phyloP scores from a whole-genome alignment of 2,113 vertebrate species.

The Prolemur simus region DNA sequence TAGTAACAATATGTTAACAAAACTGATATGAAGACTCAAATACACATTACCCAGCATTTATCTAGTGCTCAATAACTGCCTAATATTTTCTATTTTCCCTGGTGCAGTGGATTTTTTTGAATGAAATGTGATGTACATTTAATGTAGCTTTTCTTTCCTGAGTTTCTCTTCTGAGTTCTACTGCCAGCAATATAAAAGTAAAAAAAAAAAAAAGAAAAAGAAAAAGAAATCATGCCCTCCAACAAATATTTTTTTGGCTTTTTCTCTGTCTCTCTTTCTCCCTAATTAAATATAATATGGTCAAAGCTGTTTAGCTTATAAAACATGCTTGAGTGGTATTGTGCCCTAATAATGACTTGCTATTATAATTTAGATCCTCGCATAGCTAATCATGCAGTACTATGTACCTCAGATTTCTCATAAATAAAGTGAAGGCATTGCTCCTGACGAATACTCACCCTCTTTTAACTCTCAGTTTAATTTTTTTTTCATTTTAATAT shows the following conservation, averaged over 20 bases:
- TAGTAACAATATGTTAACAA: not conserved
- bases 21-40: not conserved
- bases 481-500: not conserved
- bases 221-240: not conserved
- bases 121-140: not conserved
- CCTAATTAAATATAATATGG: not conserved
- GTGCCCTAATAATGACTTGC: not conserved
- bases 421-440: too few species aligned
- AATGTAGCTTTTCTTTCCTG: not conserved
- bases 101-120: not conserved
- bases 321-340: rapidly evolving
- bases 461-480: not conserved
- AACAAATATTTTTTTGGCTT: not conserved
- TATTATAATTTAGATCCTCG: not conserved
- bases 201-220: not conserved
- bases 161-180: not conserved
- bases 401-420: not conserved
- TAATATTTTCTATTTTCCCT: not conserved
- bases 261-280: not conserved
- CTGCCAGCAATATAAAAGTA: not conserved
- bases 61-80: rapidly evolving
- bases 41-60: too few species aligned
- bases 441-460: not conserved
- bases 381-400: too few species aligned
- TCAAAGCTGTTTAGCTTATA: not conserved